Conservation (phyloP, 92 coral and sea anemone genomes). For the Parazoanthus swiftii region DNA sequence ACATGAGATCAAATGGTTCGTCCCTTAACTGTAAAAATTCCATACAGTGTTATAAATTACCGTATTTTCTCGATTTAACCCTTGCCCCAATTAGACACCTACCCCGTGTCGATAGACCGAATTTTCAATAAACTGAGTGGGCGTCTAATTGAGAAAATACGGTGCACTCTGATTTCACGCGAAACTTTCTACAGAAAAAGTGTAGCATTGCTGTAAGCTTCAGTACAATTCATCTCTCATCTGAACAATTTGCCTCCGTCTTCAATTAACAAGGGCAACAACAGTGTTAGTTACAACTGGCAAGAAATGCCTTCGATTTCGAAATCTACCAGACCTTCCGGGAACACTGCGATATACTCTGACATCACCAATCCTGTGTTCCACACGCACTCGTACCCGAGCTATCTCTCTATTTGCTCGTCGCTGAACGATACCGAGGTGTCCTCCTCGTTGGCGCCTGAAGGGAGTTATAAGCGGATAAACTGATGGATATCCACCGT, state of each 20-base stretch:
- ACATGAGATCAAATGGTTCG: too few species aligned
- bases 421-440: neutral
- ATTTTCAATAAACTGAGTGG: too few species aligned
- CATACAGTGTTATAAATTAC: too few species aligned
- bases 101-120: too few species aligned
- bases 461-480: constrained; percentile 57
- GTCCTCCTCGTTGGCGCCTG: constrained; percentile 7
- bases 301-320: constrained; percentile 5
- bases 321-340: constrained; percentile 38
- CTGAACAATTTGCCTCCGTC: neutral
- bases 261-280: constrained; percentile 5
- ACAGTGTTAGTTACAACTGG: constrained; percentile 23
- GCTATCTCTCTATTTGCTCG: constrained; percentile 18
- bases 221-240: neutral
- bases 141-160: neutral
- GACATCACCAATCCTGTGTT: constrained; percentile 35
- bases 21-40: too few species aligned
- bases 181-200: neutral
- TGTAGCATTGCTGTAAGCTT: neutral
- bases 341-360: constrained; percentile 39
- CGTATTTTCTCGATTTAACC: too few species aligned
- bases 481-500: constrained; percentile 48
- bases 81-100: too few species aligned
- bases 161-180: neutral
- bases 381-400: constrained; percentile 30